Evolutionary conservation across 2,797 vertebrate genomes (phyloP), one percentile per base, ranked within the genome.

Genomic region (Knipowitschia caucasica): DNA sequence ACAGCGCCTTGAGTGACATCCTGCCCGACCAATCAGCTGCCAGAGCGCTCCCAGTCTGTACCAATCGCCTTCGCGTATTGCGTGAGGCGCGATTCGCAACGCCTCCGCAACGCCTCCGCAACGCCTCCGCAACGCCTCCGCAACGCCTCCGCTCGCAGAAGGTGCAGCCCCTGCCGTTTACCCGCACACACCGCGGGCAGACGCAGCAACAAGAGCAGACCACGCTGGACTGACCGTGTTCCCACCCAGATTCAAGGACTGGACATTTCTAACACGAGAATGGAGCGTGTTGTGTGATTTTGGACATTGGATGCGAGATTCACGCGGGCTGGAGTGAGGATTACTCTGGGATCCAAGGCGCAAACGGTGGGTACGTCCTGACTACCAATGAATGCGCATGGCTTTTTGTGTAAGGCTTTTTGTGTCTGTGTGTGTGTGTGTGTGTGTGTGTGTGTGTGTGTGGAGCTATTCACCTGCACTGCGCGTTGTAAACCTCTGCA

Each of bases 31-130:
- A 83, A 82, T 85, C 71, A 46, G 38, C 47, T 20, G 20, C 0
- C 3, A 24, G 53, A 9, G 14, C 20, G 0, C 0, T 1, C 3
- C 5, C 14, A 0, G 0, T 4, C 0, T 1, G 9, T 0, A 30
- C 83, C 84, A 88, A 85, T 83, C 39, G 12, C 14, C 2, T 35
- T 5, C n/a, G 40, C 8, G 63, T 53, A 51, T 59, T 42, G 67
- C 56, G 51, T 0, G 53, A 36, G 47, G 15, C 50, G 18, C 46
- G 20, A 42, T 45, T 44, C 24, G 0, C 29, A 10, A 33, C n/a
- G n/a, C n/a, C n/a, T n/a, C n/a, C n/a, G n/a, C n/a, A n/a, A n/a
- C n/a, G n/a, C n/a, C n/a, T n/a, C n/a, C n/a, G n/a, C n/a, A n/a
- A n/a, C n/a, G n/a, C n/a, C n/a, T n/a, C n/a, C n/a, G n/a, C n/a